Percentiles rank a stretch among this genome's conserved stretches.
These are phyloP conservation scores for Ictalurus punctatus DNA, from an alignment of 2,113 vertebrate genomes.

Conservation along the genomic window DNA sequence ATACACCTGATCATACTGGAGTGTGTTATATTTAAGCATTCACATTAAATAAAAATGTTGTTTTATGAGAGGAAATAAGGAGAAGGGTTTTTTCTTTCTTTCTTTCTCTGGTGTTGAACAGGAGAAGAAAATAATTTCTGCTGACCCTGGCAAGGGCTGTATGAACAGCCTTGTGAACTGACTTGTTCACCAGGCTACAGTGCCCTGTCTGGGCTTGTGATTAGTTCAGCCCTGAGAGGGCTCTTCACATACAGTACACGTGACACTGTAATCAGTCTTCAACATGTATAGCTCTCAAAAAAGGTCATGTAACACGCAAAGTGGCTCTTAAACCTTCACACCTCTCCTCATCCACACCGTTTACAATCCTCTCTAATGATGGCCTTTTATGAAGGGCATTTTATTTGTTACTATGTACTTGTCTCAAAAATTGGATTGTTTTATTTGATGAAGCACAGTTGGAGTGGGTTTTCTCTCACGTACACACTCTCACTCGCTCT, in stretches of 20 bases:
- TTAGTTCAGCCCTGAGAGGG: constrained; percentile 3
- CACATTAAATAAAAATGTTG: background rate
- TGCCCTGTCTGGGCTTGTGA: background rate
- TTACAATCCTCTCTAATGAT: constrained; percentile 7
- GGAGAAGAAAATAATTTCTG: background rate
- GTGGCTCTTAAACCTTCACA: constrained; percentile 13
- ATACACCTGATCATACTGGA: background rate
- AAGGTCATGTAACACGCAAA: constrained; percentile 20
- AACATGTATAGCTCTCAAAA: constrained; percentile 37
- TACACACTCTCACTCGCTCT: background rate
- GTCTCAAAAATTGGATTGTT: constrained; percentile 4
- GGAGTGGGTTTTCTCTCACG: background rate
- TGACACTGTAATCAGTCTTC: constrained; percentile 13
- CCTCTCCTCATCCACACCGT: background rate
- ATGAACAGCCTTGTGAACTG: background rate
- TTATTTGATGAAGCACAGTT: background rate
- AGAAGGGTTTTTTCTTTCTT: background rate
- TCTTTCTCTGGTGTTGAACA: background rate
- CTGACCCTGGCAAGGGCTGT: background rate
- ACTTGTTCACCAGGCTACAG: background rate
- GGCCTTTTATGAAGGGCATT: background rate
- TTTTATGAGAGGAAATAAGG: background rate
- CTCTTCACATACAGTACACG: constrained; percentile 18
- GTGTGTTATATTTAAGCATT: background rate
- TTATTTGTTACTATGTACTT: constrained; percentile 19